Evolutionary conservation across 2,888 invertebrate genomes (phyloP).

Genomic region (Hydraecia micacea): DNA sequence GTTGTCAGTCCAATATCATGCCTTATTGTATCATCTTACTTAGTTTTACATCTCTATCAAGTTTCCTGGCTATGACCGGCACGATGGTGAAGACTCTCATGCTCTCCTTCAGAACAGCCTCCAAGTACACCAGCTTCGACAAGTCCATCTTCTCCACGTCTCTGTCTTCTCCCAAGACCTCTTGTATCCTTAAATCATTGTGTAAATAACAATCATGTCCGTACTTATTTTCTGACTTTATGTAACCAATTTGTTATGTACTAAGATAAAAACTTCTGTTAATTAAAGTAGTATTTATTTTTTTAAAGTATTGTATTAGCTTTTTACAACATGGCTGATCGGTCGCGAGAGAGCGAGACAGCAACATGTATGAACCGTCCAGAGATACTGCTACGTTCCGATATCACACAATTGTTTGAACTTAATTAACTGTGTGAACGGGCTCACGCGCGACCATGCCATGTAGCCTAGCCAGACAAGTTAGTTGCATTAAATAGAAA

Average conservation of each 20-base stretch:
- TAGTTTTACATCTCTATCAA: constrained; percentile 78
- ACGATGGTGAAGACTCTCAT: constrained; percentile 79
- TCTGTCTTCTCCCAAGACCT: constrained; percentile 76
- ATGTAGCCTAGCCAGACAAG: neutral
- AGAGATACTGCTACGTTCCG: too few relatives aligned
- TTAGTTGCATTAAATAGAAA: neutral
- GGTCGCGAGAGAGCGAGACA: too few relatives aligned
- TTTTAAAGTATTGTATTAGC: too few relatives aligned
- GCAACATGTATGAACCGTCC: too few relatives aligned
- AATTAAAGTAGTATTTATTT: too few relatives aligned
- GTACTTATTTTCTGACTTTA: neutral
- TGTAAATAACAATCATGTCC: neutral
- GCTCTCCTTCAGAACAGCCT: constrained; percentile 81
- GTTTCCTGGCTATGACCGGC: constrained; percentile 74
- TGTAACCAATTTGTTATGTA: neutral
- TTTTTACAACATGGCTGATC: too few relatives aligned
- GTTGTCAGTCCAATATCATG: neutral
- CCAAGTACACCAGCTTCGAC: constrained; percentile 77
- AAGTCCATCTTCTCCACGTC: constrained; percentile 79
- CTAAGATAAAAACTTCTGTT: too few relatives aligned
- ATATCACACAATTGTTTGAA: too few relatives aligned
- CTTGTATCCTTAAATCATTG: constrained; percentile 68
- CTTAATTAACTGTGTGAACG: neutral
- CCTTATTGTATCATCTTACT: constrained; percentile 69
- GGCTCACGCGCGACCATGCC: too few relatives aligned